Percentiles rank a stretch among this genome's conserved stretches.
Evolutionary conservation across 1,140 invertebrate genomes (phyloP).

Genomic region (Leptoteleia sp.): DNA sequence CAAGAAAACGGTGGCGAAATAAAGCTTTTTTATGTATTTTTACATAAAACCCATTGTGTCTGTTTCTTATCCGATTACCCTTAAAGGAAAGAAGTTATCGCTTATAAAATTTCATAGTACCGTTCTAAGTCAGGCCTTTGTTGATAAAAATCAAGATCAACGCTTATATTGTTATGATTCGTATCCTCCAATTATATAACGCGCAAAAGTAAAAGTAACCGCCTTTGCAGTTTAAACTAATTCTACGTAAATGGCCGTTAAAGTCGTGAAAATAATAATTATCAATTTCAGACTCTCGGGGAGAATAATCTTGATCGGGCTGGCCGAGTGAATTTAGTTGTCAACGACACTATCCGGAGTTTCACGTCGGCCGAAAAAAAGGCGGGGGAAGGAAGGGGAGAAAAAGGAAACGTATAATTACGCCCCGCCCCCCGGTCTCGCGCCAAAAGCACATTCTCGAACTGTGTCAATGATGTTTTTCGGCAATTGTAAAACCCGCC

Average conservation of each 20-base stretch:
- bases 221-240: neutral
- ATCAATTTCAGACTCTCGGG: slow-evolving; percentile 1
- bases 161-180: too few relatives aligned
- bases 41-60: slow-evolving; percentile 75
- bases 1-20: slow-evolving; percentile 82
- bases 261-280: slow-evolving; percentile 1
- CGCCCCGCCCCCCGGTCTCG: slow-evolving; percentile 17
- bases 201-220: slow-evolving; percentile 29
- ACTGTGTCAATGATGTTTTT: slow-evolving; percentile 52
- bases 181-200: too few relatives aligned
- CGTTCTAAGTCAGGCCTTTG: too few relatives aligned
- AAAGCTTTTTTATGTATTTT: slow-evolving; percentile 82
- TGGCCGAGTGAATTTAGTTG: too few relatives aligned
- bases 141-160: too few relatives aligned
- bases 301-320: too few relatives aligned
- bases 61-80: slow-evolving; percentile 19
- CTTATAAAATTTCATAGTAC: too few relatives aligned
- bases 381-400: too few relatives aligned
- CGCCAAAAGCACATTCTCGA: slow-evolving; percentile 35
- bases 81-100: too few relatives aligned
- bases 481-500: slow-evolving; percentile 40
- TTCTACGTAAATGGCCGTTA: neutral
- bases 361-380: neutral
- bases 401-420: slow-evolving; percentile 42
- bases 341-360: too few relatives aligned